A percentile compares a stretch with the other conserved stretches of the same genome.
Evolutionary conservation across 2,888 invertebrate genomes (phyloP).

Genomic region (Nymphalis polychloros): DNA sequence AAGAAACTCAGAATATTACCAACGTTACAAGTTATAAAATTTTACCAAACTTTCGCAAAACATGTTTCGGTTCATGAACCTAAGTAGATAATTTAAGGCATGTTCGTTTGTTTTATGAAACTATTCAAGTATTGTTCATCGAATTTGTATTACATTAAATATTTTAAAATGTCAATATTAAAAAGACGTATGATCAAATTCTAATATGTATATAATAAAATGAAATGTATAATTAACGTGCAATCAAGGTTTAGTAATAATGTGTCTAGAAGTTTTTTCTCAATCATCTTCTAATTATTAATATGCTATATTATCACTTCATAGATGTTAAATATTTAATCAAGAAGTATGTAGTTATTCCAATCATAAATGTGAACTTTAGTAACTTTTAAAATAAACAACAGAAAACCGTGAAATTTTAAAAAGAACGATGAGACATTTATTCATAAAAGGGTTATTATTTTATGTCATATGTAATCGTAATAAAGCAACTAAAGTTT

Average conservation of each 20-base stretch:
- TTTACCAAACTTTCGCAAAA: background rate
- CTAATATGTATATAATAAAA: too few species aligned
- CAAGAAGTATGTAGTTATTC: background rate
- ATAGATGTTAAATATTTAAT: background rate
- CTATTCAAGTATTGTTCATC: too few species aligned
- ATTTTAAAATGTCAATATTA: too few species aligned
- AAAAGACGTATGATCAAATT: too few species aligned
- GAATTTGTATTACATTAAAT: too few species aligned
- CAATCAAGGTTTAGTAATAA: background rate
- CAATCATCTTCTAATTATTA: background rate
- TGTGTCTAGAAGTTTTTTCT: background rate
- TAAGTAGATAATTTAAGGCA: too few species aligned
- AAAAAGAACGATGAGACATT: background rate
- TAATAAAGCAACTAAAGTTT: slow-evolving; percentile 18
- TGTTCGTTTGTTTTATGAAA: too few species aligned
- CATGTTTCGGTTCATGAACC: too few species aligned
- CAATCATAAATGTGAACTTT: background rate
- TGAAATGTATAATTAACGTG: background rate
- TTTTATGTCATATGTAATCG: slow-evolving; percentile 8
- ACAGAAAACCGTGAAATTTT: slow-evolving; percentile 1
- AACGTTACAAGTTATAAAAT: too few species aligned
- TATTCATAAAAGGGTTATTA: slow-evolving; percentile 2
- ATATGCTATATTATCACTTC: background rate
- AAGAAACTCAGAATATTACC: too few species aligned
- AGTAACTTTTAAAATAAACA: background rate